Evolutionary conservation across 2,888 invertebrate genomes (phyloP).

Genomic region (Cantharis rustica): DNA sequence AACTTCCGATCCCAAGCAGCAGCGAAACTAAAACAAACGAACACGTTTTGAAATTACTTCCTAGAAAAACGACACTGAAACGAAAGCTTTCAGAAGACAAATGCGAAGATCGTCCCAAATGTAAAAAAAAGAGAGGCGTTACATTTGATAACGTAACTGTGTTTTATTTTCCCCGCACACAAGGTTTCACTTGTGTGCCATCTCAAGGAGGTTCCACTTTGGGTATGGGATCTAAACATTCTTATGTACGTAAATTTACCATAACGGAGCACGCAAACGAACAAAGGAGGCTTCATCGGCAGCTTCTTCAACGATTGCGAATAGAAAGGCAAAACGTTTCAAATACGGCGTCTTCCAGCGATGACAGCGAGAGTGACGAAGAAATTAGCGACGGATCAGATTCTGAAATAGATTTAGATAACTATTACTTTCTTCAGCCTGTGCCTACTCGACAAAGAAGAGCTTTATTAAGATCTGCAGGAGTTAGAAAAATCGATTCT

Average conservation of each 20-base stretch:
- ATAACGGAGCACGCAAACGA: constrained; percentile 88
- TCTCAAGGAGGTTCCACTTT: constrained; percentile 90
- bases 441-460: constrained; percentile 90
- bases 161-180: constrained; percentile 91
- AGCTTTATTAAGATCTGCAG: constrained; percentile 86
- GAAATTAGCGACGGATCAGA: constrained; percentile 83
- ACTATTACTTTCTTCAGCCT: constrained; percentile 89
- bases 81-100: constrained; percentile 61
- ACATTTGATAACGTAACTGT: constrained; percentile 92
- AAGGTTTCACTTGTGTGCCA: constrained; percentile 91
- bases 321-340: constrained; percentile 65
- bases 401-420: constrained; percentile 85
- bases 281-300: constrained; percentile 83
- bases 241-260: constrained; percentile 77
- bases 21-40: constrained; percentile 4
- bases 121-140: constrained; percentile 80
- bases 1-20: not conserved
- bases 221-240: constrained; percentile 83
- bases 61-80: constrained; percentile 72
- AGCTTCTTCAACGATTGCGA: constrained; percentile 73
- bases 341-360: constrained; percentile 59
- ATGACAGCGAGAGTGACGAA: constrained; percentile 66
- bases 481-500: constrained; percentile 91
- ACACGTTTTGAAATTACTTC: constrained; percentile 38
- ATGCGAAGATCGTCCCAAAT: constrained; percentile 56